Conservation (phyloP, 2,797 vertebrate genomes). For the Cyprinodon diabolis region DNA sequence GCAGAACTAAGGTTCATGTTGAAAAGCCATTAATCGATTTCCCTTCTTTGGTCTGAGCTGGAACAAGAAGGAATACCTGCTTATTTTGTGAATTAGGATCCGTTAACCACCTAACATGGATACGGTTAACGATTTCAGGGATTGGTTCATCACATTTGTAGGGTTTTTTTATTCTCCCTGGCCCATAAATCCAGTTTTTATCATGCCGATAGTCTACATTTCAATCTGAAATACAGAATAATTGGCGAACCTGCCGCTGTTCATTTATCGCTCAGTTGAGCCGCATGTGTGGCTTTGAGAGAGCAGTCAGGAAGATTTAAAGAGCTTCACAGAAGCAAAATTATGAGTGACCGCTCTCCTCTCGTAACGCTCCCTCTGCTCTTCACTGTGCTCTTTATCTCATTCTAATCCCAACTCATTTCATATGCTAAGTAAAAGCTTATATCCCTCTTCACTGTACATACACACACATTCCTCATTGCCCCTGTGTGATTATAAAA, state of each 20-base stretch:
- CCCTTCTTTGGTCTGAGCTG: neutral
- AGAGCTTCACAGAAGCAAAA: constrained; percentile 68
- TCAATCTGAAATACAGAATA: constrained; percentile 58
- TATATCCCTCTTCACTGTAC: constrained; percentile 72
- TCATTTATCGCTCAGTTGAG: constrained; percentile 51
- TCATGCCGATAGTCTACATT: constrained; percentile 51
- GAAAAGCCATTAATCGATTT: neutral
- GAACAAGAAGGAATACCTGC: constrained; percentile 7
- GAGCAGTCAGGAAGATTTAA: constrained; percentile 70
- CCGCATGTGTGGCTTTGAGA: constrained; percentile 48
- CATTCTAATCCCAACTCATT: constrained; percentile 79
- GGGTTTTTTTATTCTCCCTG: constrained; percentile 20
- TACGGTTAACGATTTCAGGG: constrained; percentile 4
- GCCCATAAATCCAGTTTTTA: constrained; percentile 34
- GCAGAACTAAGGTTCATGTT: neutral
- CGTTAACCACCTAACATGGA: constrained; percentile 18
- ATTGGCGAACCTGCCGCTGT: constrained; percentile 39
- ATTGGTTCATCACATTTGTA: constrained; percentile 20
- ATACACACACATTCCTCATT: constrained; percentile 59
- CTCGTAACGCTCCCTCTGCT: constrained; percentile 64
- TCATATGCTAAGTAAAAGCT: constrained; percentile 81
- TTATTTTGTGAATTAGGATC: constrained; percentile 4
- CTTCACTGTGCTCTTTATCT: constrained; percentile 71
- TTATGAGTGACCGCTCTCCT: constrained; percentile 73
- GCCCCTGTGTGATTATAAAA: constrained; percentile 73